Conservation (phyloP, 2,888 invertebrate genomes). For the Zygothrica quintamaculata region DNA sequence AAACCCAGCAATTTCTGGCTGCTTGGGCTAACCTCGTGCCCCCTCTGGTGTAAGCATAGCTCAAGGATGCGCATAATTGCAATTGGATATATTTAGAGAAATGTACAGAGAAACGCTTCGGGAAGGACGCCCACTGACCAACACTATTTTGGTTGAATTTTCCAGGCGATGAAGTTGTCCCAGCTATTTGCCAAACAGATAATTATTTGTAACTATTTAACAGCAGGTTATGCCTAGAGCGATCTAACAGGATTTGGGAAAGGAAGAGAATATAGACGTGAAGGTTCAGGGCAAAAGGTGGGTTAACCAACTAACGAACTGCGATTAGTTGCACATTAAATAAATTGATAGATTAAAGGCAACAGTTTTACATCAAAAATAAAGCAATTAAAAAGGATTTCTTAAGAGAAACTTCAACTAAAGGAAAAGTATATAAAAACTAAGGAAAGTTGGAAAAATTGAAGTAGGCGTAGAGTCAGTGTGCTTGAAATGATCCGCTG, state of each 20-base stretch:
- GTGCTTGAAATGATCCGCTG: no score
- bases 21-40: slow-evolving; percentile 74
- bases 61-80: slow-evolving; percentile 64
- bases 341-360: slow-evolving; percentile 29
- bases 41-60: slow-evolving; percentile 42
- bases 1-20: slow-evolving; percentile 63
- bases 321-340: slow-evolving; percentile 49
- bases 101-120: not conserved
- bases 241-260: no score
- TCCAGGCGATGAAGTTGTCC: slow-evolving; percentile 49
- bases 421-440: no score
- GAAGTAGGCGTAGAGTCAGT: no score
- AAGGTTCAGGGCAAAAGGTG: slow-evolving; percentile 60
- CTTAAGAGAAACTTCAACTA: no score
- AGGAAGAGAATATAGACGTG: slow-evolving; percentile 3
- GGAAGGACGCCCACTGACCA: slow-evolving; percentile 10
- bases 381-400: slow-evolving; percentile 2
- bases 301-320: slow-evolving; percentile 60
- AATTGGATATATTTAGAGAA: slow-evolving; percentile 60
- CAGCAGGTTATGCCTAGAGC: slow-evolving; percentile 48
- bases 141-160: not conserved
- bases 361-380: no score
- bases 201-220: slow-evolving; percentile 63
- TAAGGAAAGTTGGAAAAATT: no score
- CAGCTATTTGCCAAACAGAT: slow-evolving; percentile 54